Base-by-base conservation (phyloP, 2,888 invertebrate genomes). In the Dryocosmus kuriphilus region DNA sequence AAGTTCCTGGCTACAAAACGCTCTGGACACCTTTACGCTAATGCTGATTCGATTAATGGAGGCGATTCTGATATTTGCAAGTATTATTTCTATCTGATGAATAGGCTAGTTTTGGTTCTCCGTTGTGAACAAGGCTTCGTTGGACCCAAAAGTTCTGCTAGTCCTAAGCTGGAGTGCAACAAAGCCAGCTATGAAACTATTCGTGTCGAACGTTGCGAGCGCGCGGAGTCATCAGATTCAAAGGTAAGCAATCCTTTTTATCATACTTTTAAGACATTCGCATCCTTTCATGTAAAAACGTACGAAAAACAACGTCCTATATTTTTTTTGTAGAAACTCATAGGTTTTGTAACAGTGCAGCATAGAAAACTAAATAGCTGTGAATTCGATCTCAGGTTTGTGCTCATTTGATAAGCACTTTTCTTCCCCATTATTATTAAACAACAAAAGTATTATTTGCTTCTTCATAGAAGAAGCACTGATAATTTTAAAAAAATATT, bases 121-220 rank as follows among this genome's bases (percentile, higher is more conserved):
- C 97, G 98, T 92, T 97, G 97, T 90, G 98, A 98, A 90, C 98
- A 98, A 92, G 99, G 99, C 61, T 98, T 98, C 92, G 98, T 99
- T 78, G 98, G 98, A 0, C 97, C 96, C 88, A 98, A 98, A 92
- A 94, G 94, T 75, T 92, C 94, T 0, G 93, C 94, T 55, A 96
- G 96, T 87, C 94, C 95, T 55, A 96, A 96, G 91, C 93, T 98
- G 86, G 98, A 98, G 92, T 98, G 98, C 93, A 98, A 98, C 93
- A 98, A 98, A 93, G 97, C 98, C 80, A 96, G 95, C 85, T 98
- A 98, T 91, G 98, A 98, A 93, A 97, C 97, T 79, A 98, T 98
- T 85, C 95, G 96, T 90, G 97, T 98, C 78, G 96, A 98, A 91
- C 94, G 97, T 84, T 96, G 96, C 75, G 96, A 97, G 80, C 96